Percentiles rank a stretch among this genome's conserved stretches.
These are phyloP conservation scores for Camponotus fellah DNA, from an alignment of 2,888 invertebrate genomes.

Conservation along the genomic window DNA sequence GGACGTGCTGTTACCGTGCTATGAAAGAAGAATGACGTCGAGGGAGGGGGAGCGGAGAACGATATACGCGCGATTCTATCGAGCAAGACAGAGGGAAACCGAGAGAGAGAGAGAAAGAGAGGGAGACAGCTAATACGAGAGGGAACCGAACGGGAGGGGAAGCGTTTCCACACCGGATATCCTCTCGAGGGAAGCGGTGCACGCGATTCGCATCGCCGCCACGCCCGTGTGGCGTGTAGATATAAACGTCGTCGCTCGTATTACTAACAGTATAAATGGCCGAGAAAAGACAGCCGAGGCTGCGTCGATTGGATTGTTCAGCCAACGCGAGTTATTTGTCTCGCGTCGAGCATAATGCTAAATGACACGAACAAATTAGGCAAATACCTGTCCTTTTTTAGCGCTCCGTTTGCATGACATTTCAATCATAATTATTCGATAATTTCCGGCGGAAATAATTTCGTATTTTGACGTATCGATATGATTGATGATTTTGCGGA, in stretches of 20 bases:
- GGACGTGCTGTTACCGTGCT: constrained; percentile 56
- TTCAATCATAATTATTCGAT: not conserved
- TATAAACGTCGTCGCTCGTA: constrained; percentile 65
- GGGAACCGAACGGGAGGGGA: constrained; percentile 78
- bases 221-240: constrained; percentile 67
- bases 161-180: constrained; percentile 84
- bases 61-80: constrained; percentile 24
- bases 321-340: constrained; percentile 34
- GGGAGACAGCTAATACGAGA: constrained; percentile 60
- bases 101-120: constrained; percentile 54
- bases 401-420: not conserved
- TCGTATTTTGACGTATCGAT: not conserved
- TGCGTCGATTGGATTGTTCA: constrained; percentile 44
- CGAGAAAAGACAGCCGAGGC: constrained; percentile 41
- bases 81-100: constrained; percentile 1
- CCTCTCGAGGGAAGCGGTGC: constrained; percentile 81
- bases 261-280: constrained; percentile 60
- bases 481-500: not conserved
- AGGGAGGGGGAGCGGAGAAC: constrained; percentile 44
- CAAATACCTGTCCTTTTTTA: constrained; percentile 15
- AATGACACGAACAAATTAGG: not conserved
- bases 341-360: constrained; percentile 2
- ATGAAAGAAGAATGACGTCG: constrained; percentile 64
- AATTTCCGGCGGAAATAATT: not conserved
- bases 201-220: constrained; percentile 80